phyloP scores from a whole-genome alignment of 2,797 vertebrate genomes.

The Perdix hodgsoniae region DNA sequence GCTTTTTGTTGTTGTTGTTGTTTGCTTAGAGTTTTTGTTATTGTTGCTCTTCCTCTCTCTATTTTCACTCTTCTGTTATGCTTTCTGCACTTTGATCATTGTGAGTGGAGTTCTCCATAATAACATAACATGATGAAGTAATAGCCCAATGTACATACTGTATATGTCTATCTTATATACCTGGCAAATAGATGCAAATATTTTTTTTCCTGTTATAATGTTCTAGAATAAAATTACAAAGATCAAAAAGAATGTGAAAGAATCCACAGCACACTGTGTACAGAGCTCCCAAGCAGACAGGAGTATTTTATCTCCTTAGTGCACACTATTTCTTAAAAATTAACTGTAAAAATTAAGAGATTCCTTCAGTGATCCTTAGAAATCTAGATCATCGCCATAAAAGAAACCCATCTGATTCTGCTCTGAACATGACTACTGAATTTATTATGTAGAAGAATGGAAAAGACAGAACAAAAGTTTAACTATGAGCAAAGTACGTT shows the following conservation, averaged over 20 bases:
- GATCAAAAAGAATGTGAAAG: background rate
- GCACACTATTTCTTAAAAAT: background rate
- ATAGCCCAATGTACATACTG: background rate
- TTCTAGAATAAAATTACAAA: background rate
- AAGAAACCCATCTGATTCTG: background rate
- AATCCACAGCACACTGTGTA: too few species aligned
- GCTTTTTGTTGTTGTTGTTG: background rate
- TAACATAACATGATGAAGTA: conserved; percentile 15
- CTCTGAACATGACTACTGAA: background rate
- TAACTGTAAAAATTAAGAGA: background rate
- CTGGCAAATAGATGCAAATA: background rate
- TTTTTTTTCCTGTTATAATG: background rate
- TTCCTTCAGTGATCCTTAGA: background rate
- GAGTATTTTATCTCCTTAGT: background rate
- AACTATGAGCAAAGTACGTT: background rate
- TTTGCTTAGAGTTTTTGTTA: background rate
- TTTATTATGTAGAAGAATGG: background rate
- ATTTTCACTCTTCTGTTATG: background rate
- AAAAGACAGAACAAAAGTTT: background rate
- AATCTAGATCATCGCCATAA: background rate
- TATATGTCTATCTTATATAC: background rate
- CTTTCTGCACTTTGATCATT: background rate
- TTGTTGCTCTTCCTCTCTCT: background rate
- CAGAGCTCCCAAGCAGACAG: too few species aligned
- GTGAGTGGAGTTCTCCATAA: background rate